phyloP scores from a whole-genome alignment of 2,888 invertebrate species.

The Adelphocoris suturalis region DNA sequence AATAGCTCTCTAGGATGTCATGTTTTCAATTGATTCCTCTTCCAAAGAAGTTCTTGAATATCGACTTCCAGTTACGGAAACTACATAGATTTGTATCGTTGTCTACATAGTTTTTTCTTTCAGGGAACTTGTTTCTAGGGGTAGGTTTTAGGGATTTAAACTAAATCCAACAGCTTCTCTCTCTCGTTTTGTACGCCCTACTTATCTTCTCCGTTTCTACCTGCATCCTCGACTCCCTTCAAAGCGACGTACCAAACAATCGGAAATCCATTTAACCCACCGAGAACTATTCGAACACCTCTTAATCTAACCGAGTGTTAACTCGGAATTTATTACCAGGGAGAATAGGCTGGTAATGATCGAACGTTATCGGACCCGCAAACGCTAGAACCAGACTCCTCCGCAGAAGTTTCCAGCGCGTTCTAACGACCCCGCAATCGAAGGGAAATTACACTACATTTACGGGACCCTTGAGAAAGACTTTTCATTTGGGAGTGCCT shows the following conservation, averaged over 20 bases:
- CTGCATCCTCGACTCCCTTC: neutral
- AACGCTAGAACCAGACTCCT: neutral
- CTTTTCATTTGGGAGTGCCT: neutral
- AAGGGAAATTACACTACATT: neutral
- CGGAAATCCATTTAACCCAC: conserved; percentile 16
- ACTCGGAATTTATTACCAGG: conserved; percentile 19
- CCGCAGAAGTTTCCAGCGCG: neutral
- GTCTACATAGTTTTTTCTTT: no score
- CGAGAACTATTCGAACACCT: conserved; percentile 13
- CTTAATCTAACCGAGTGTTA: conserved; percentile 33
- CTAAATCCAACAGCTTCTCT: neutral
- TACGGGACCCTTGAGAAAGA: neutral
- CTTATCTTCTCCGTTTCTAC: neutral
- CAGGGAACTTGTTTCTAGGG: no score
- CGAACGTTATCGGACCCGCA: neutral
- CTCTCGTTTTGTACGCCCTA: neutral
- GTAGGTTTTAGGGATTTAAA: neutral
- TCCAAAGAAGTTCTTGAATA: no score
- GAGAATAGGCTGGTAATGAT: conserved; percentile 17
- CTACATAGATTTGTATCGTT: no score
- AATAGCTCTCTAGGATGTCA: no score
- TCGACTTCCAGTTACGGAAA: no score
- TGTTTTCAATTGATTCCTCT: no score
- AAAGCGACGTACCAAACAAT: neutral
- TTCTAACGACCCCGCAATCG: conserved; percentile 12